Evolutionary conservation across 2,888 invertebrate species (phyloP).

Genomic region (Cerastis leucographa): DNA sequence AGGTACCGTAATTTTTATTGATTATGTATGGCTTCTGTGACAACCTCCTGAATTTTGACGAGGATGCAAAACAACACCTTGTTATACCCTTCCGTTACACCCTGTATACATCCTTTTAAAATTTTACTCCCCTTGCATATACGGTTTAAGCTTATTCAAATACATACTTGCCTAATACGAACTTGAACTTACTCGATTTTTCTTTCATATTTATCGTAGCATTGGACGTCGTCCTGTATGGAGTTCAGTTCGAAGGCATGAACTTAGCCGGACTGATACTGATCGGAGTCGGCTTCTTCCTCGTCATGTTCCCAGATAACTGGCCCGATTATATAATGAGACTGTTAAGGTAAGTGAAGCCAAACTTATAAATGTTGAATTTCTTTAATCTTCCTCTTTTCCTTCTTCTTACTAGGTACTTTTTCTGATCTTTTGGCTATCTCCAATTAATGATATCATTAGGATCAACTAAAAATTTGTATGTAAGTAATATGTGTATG

Average conservation of each 20-base stretch:
- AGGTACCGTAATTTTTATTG: too few species aligned
- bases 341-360: constrained; percentile 93
- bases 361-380: background rate
- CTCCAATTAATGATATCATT: constrained; percentile 6
- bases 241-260: constrained; percentile 97
- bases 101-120: too few species aligned
- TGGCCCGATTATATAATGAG: constrained; percentile 99
- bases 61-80: too few species aligned
- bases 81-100: too few species aligned
- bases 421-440: constrained; percentile 5
- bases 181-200: background rate
- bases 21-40: too few species aligned
- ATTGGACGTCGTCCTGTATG: constrained; percentile 96
- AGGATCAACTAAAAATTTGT: constrained; percentile 2
- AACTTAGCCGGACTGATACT: constrained; percentile 98
- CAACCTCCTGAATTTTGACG: too few species aligned
- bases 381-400: constrained; percentile 2
- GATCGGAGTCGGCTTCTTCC: constrained; percentile 97
- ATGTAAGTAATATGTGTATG: constrained; percentile 8
- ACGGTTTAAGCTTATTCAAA: background rate
- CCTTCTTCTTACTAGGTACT: constrained; percentile 14
- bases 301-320: constrained; percentile 98
- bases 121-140: background rate
- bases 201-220: constrained; percentile 88
- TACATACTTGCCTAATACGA: too few species aligned